Evolutionary conservation across 2,888 invertebrate genomes (phyloP).

Genomic region (Mesopsocus fuscifrons): DNA sequence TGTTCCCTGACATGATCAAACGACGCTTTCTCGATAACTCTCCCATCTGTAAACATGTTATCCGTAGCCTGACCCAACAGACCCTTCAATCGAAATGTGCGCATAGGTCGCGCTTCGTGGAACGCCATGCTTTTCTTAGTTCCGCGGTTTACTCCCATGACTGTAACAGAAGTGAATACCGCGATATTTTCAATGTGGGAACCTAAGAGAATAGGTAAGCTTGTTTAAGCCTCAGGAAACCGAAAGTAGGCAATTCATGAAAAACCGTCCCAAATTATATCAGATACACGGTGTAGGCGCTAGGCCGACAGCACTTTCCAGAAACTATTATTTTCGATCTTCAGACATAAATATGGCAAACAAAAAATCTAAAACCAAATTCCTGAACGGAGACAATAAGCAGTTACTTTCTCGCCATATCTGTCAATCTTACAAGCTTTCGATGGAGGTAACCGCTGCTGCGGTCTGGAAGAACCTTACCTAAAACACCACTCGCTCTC

Average conservation of each 20-base stretch:
- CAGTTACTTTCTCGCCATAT: too few species aligned
- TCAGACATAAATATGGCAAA: too few species aligned
- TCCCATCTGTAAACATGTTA: conserved; percentile 49
- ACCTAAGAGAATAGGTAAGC: conserved; percentile 2
- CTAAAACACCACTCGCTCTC: conserved; percentile 51
- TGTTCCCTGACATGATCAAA: conserved; percentile 47
- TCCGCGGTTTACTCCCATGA: conserved; percentile 55
- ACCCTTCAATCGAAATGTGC: conserved; percentile 56
- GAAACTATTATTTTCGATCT: too few species aligned
- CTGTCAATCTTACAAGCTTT: too few species aligned
- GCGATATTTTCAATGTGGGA: neutral
- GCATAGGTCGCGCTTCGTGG: conserved; percentile 37
- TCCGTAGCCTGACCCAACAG: conserved; percentile 57
- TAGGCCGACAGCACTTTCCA: too few species aligned
- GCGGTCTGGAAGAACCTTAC: conserved; percentile 38
- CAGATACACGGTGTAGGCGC: too few species aligned
- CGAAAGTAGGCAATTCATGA: too few species aligned
- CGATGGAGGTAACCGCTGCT: too few species aligned
- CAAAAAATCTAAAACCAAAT: too few species aligned
- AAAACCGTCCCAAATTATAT: too few species aligned
- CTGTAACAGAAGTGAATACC: conserved; percentile 25
- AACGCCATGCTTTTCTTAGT: conserved; percentile 34
- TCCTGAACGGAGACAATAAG: too few species aligned
- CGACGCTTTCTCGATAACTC: conserved; percentile 45
- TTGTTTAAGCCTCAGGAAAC: neutral